Evolutionary conservation across 2,888 invertebrate genomes (phyloP).

Genomic region (Euplexia lucipara): DNA sequence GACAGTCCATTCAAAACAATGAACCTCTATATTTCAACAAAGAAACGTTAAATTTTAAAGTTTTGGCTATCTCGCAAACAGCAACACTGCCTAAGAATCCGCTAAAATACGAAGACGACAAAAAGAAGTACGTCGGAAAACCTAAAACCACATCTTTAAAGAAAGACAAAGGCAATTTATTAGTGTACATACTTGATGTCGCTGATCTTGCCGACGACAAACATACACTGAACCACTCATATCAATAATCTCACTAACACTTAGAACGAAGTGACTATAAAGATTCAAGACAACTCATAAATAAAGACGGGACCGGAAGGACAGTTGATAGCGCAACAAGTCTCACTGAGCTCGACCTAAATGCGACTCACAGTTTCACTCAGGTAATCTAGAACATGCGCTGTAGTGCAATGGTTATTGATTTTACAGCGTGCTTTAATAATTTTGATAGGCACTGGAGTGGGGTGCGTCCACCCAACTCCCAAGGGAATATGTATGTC

Average conservation of each 20-base stretch:
- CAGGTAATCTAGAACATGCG: conserved; percentile 55
- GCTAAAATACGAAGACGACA: background rate
- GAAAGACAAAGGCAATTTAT: too few species aligned
- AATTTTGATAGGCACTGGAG: conserved; percentile 24
- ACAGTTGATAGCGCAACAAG: conserved; percentile 41
- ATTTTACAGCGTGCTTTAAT: conserved; percentile 35
- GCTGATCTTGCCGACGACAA: background rate
- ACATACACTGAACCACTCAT: conserved; percentile 39
- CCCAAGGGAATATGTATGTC: conserved; percentile 20
- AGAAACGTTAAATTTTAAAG: background rate
- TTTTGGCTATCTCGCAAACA: background rate
- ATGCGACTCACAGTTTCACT: conserved; percentile 8
- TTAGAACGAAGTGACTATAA: background rate
- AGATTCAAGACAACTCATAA: conserved; percentile 4
- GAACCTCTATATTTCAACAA: background rate
- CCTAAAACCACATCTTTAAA: background rate
- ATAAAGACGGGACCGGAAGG: background rate
- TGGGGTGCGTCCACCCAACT: conserved; percentile 1
- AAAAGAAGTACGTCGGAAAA: background rate
- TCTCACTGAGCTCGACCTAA: conserved; percentile 16
- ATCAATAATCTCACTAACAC: conserved; percentile 1
- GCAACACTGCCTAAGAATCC: background rate
- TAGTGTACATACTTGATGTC: conserved; percentile 19
- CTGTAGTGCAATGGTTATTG: conserved; percentile 48
- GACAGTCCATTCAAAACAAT: background rate